These are phyloP conservation scores for Coccyzus lansbergi DNA, from an alignment of 2,797 vertebrate genomes.

Conservation along the genomic window DNA sequence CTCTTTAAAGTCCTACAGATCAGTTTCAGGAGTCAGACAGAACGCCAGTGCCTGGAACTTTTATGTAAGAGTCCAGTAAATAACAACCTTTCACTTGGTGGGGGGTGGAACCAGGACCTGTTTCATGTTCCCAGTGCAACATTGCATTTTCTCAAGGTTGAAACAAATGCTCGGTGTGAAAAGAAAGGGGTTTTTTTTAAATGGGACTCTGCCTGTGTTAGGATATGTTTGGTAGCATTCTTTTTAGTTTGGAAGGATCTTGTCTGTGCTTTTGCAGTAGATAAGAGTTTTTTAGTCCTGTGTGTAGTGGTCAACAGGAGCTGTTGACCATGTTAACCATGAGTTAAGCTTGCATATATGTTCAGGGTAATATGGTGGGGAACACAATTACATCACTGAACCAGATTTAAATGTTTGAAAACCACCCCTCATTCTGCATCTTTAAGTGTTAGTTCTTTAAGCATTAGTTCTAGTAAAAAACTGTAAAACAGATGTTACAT, in stretches of 20 bases:
- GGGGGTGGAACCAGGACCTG: not conserved
- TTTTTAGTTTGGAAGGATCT: not conserved
- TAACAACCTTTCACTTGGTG: not conserved
- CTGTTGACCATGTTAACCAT: not conserved
- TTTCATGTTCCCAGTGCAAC: not conserved
- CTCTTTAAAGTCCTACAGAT: not conserved
- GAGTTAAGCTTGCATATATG: not conserved
- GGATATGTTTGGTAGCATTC: not conserved
- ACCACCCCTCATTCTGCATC: not conserved
- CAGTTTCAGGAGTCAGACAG: not conserved
- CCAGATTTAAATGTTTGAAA: not conserved
- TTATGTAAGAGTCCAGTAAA: not conserved
- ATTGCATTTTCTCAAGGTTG: not conserved
- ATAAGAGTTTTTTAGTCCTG: not conserved
- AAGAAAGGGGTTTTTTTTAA: not conserved
- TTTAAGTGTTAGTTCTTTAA: not conserved
- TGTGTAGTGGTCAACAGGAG: not conserved
- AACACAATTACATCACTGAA: not conserved
- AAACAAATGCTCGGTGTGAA: not conserved
- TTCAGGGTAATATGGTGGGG: not conserved
- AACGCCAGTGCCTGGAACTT: not conserved
- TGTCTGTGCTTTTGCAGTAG: not conserved
- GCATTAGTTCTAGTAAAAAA: no score
- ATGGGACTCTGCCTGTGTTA: not conserved
- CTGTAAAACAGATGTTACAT: not conserved